Evolutionary conservation across 2,888 invertebrate genomes (phyloP).

Genomic region (Eristalinus aeneus): DNA sequence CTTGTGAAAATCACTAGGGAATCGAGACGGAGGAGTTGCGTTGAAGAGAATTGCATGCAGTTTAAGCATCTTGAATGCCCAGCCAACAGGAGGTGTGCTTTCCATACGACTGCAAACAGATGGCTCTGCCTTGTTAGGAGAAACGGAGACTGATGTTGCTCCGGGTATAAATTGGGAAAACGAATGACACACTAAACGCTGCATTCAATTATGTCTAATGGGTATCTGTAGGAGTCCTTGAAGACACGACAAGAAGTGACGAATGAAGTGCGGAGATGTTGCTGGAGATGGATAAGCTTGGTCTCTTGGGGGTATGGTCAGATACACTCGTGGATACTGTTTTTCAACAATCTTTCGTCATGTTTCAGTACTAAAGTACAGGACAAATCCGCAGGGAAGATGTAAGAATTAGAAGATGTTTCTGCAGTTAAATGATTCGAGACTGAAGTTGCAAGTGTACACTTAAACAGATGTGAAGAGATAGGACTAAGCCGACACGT

Average conservation of each 20-base stretch:
- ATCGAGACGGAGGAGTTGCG: constrained; percentile 17
- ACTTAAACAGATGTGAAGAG: no score
- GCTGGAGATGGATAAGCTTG: neutral
- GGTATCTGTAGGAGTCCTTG: neutral
- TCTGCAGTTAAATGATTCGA: no score
- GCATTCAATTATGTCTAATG: neutral
- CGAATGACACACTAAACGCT: constrained; percentile 24
- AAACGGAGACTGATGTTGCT: neutral
- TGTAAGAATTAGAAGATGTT: no score
- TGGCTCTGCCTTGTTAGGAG: neutral
- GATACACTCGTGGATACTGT: no score
- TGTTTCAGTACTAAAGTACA: no score
- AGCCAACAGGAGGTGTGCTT: neutral
- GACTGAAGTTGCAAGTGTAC: no score
- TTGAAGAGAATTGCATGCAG: constrained; percentile 10
- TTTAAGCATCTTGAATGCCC: constrained; percentile 24
- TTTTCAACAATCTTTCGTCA: no score
- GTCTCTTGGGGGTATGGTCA: no score
- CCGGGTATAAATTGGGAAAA: neutral
- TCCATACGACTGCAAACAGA: neutral
- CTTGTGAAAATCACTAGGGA: constrained; percentile 30
- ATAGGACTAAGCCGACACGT: no score
- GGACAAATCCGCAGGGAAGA: no score
- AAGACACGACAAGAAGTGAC: neutral
- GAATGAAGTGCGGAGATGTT: neutral